Percentiles rank a stretch among this genome's conserved stretches.
These are phyloP conservation scores for Noctua comes DNA, from an alignment of 2,888 invertebrate species.

Conservation along the genomic window DNA sequence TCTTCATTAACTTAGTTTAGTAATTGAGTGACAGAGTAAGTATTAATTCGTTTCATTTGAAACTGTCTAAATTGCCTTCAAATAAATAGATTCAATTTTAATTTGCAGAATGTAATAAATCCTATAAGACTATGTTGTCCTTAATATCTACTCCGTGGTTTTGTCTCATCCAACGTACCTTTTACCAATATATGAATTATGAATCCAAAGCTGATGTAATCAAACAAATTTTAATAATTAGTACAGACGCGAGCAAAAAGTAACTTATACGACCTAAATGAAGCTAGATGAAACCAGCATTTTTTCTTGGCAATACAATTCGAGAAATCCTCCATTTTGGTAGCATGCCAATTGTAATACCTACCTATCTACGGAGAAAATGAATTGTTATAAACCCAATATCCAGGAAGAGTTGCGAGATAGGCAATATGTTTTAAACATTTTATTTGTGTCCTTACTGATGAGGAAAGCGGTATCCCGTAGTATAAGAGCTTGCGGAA, in stretches of 20 bases:
- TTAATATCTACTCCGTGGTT: neutral
- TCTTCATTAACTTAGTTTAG: conserved; percentile 38
- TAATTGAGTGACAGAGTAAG: conserved; percentile 23
- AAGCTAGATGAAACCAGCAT: conserved; percentile 73
- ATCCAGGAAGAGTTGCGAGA: conserved; percentile 54
- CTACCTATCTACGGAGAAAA: conserved; percentile 77
- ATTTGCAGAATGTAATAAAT: conserved; percentile 11
- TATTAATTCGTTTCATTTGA: conserved; percentile 13
- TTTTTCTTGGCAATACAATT: conserved; percentile 80
- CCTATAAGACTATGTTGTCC: neutral
- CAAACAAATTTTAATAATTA: conserved; percentile 46
- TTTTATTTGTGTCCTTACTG: conserved; percentile 48
- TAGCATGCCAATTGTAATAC: conserved; percentile 79
- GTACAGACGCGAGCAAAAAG: conserved; percentile 50
- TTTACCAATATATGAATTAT: conserved; percentile 1
- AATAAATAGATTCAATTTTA: conserved; percentile 1
- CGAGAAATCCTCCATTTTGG: conserved; percentile 73
- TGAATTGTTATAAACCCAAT: conserved; percentile 74
- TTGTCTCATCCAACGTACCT: neutral
- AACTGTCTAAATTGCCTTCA: conserved; percentile 18
- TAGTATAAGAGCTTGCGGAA: neutral
- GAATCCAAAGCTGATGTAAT: neutral
- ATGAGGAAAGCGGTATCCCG: conserved; percentile 17
- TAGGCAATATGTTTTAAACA: conserved; percentile 61
- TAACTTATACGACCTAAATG: conserved; percentile 65